Evolutionary conservation across 2,888 invertebrate species (phyloP), one percentile per base, ranked within the genome.

Genomic region (Calameuta pallipes): DNA sequence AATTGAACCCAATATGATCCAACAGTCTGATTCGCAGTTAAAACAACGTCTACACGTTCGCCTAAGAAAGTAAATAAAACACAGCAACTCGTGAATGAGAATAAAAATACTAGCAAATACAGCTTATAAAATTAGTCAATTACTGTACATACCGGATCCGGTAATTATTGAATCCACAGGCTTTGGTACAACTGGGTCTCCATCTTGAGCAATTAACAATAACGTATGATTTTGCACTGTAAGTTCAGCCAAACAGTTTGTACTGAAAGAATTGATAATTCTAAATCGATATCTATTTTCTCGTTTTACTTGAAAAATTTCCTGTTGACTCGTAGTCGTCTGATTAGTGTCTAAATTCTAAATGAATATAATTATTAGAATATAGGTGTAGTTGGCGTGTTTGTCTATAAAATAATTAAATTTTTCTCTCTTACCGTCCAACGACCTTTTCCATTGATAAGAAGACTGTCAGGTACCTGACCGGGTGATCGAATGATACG

Each of bases 1-100:
- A 80, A 74, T 41, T 76, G 80, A 9, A 82, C 79, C 82, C 82
- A 82, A 37, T 82, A 82, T 23, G 96, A 96, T 80, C 95, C 95
- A 79, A 94, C 94, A 71, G 93, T 92, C 89, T 96, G 95, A 90
- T 96, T 94, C 36, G 97, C 97, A 87, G 94, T 94, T 87, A 97
- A 95, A 73, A 97, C 95, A 88, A 97, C 96, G 92, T 97, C 97
- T 93, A 96, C 97, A 87, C 97, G 94, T 93, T 97, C 97, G 85
- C 96, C 96, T 96, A 91, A 83, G 92, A 91, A 77, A 56, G 12
- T 70, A n/a, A 30, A 70, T n/a, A 41, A 41, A 41, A 41, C 13
- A 15, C 4, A 41, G 41, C 15, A 4, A 0, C 15, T 41, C 4
- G 4, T 15, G 15, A 15, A 41, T 15, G 41, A 41, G 13, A 12